A percentile compares a stretch with the other conserved stretches of the same genome.
Conservation (phyloP, 2,797 vertebrate species). For the Sebastes minor region DNA sequence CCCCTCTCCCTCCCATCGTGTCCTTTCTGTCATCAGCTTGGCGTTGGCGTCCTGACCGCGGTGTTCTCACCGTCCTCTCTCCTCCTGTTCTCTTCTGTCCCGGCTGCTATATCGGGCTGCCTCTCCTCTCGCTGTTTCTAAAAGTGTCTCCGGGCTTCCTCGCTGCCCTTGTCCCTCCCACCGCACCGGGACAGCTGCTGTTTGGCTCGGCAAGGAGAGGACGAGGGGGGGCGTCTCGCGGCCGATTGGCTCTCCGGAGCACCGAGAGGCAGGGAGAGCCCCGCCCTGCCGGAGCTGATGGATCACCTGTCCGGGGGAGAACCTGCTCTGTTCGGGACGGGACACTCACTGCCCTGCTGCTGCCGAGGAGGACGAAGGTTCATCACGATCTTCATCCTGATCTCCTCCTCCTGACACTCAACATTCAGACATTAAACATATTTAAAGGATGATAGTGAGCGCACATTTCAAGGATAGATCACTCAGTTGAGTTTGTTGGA, state of each 20-base stretch:
- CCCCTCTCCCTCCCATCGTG: background rate
- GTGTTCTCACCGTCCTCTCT: conserved; percentile 16
- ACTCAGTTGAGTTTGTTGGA: too few relatives aligned
- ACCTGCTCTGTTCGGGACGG: conserved; percentile 12
- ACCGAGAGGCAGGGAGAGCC: background rate
- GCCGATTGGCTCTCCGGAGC: conserved; percentile 44
- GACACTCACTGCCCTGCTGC: background rate
- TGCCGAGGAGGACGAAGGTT: conserved; percentile 17
- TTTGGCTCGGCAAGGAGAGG: background rate
- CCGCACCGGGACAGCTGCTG: conserved; percentile 39
- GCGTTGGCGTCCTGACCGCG: conserved; percentile 15
- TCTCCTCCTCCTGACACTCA: too few relatives aligned
- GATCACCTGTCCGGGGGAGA: conserved; percentile 54
- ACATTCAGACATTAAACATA: too few relatives aligned
- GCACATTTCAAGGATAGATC: too few relatives aligned
- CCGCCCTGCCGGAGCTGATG: conserved; percentile 39
- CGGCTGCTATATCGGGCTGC: conserved; percentile 21
- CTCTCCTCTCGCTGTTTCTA: conserved; percentile 33
- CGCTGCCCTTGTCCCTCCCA: conserved; percentile 52
- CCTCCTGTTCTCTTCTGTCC: conserved; percentile 13
- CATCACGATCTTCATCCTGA: background rate
- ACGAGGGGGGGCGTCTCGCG: background rate
- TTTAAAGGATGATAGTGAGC: too few relatives aligned
- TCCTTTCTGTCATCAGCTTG: conserved; percentile 35
- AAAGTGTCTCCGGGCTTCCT: conserved; percentile 43